Evolutionary conservation across 2,888 invertebrate species (phyloP).

Genomic region (Macrosoma leucophasiata): DNA sequence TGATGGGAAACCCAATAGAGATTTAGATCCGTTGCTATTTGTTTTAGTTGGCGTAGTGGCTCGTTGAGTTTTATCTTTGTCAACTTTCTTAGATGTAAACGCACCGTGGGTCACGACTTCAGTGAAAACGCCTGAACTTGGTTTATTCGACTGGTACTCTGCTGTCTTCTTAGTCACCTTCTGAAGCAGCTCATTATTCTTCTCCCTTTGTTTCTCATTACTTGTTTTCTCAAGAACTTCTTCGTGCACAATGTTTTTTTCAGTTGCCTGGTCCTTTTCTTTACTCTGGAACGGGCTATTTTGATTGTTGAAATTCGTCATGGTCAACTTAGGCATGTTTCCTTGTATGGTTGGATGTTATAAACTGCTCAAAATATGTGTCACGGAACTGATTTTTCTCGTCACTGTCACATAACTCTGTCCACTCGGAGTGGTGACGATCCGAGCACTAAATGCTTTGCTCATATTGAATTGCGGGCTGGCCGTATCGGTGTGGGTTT

Average conservation of each 20-base stretch:
- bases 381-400: slow-evolving; percentile 43
- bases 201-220: slow-evolving; percentile 58
- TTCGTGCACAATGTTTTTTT: slow-evolving; percentile 40
- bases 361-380: slow-evolving; percentile 42
- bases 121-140: slow-evolving; percentile 61
- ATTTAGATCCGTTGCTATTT: slow-evolving; percentile 43
- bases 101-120: slow-evolving; percentile 66
- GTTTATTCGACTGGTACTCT: slow-evolving; percentile 59
- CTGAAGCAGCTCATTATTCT: slow-evolving; percentile 53
- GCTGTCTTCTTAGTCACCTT: slow-evolving; percentile 61
- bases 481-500: slow-evolving; percentile 62
- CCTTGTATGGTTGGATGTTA: slow-evolving; percentile 29
- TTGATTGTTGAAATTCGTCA: slow-evolving; percentile 56
- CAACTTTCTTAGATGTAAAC: slow-evolving; percentile 50
- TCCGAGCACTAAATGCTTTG: slow-evolving; percentile 50
- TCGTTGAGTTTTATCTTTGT: slow-evolving; percentile 39
- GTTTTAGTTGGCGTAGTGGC: slow-evolving; percentile 30
- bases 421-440: slow-evolving; percentile 49
- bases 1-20: slow-evolving; percentile 61
- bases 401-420: slow-evolving; percentile 37
- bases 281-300: slow-evolving; percentile 44
- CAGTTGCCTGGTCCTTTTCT: slow-evolving; percentile 26
- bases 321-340: slow-evolving; percentile 54
- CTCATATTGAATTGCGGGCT: slow-evolving; percentile 48
- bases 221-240: slow-evolving; percentile 51